A percentile compares a stretch with the other conserved stretches of the same genome.
Conservation (phyloP, 2,113 vertebrate species). For the Otolemur garnettii region DNA sequence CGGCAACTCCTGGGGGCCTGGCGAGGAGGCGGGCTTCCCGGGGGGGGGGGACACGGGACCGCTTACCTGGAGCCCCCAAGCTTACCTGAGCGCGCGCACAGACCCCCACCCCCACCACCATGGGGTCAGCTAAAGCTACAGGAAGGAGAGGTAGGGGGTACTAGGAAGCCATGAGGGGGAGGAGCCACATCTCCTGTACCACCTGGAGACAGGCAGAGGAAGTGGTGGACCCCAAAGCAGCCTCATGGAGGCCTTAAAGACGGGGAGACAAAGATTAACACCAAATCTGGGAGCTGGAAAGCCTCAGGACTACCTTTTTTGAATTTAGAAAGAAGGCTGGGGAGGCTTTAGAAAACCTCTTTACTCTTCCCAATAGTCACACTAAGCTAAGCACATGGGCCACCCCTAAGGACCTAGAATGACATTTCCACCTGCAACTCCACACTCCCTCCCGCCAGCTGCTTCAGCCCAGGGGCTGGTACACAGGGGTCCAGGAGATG, state of each 20-base stretch:
- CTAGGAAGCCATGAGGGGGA: slow-evolving; percentile 50
- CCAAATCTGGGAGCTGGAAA: neutral
- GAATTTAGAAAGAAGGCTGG: slow-evolving; percentile 15
- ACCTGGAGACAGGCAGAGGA: slow-evolving; percentile 73
- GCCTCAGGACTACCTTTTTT: neutral
- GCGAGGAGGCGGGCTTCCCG: slow-evolving; percentile 85
- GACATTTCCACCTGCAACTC: neutral
- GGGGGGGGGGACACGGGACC: slow-evolving; percentile 83
- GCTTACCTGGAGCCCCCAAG: slow-evolving; percentile 86
- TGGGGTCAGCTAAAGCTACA: slow-evolving; percentile 79
- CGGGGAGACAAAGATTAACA: neutral
- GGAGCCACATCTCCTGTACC: slow-evolving; percentile 61
- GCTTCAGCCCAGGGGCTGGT: slow-evolving; percentile 55
- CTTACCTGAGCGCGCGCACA: slow-evolving; percentile 84
- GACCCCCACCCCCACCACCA: slow-evolving; percentile 82
- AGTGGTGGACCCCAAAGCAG: slow-evolving; percentile 48
- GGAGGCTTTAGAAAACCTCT: slow-evolving; percentile 1
- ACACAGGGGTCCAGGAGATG: slow-evolving; percentile 44
- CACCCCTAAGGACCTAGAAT: neutral
- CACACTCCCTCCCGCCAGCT: slow-evolving; percentile 58
- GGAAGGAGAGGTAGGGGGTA: slow-evolving; percentile 49
- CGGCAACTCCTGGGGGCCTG: slow-evolving; percentile 86
- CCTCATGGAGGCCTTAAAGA: neutral
- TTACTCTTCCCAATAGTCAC: neutral
- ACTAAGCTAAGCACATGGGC: slow-evolving; percentile 3